Base-by-base conservation (phyloP, 2,113 vertebrate species). In the Esox niger region DNA sequence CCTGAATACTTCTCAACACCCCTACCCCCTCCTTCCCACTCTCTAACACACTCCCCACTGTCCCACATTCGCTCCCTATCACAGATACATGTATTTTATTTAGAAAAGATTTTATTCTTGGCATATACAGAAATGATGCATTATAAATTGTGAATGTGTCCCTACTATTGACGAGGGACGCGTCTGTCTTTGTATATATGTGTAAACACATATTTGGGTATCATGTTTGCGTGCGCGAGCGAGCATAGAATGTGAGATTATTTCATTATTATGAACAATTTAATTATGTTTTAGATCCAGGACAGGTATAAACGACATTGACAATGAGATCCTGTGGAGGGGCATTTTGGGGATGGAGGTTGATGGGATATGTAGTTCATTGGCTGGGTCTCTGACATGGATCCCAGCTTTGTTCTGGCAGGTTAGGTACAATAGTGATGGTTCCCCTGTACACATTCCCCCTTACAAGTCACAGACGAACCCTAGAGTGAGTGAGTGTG, bases 51-150 rank as follows among this genome's bases (percentile, higher is more conserved):
- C 82, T 84, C 25, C n/a, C 52, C 23, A 11, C 43, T 33, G 58
- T 69, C 20, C 6, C 0, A 15, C 49, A 26, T 55, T 33, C 3
- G 21, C 64, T 26, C 27, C 65, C 60, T 69, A 64, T 78, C 54
- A 72, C 74, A 81, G 70, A 82, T 64, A 87, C 86, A 87, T 90
- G 88, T 91, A 90, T 92, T 92, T 92, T 92, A 91, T 91, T 90
- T 91, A 90, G 90, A 90, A 87, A 87, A 87, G 79, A 90, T 92
- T 84, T 92, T 92, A 91, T 92, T 91, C 90, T 91, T 90, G 87
- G 76, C 89, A 87, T 91, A 89, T 92, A 91, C 85, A 91, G 87
- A 91, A 89, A 89, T 77, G 69, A 89, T 89, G 88, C 88, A 89
- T 91, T 89, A 89, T 89, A 87, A 90, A 89, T 85, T 77, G 75